phyloP scores from a whole-genome alignment of 2,113 vertebrate genomes.

The Laticauda laticaudata region DNA sequence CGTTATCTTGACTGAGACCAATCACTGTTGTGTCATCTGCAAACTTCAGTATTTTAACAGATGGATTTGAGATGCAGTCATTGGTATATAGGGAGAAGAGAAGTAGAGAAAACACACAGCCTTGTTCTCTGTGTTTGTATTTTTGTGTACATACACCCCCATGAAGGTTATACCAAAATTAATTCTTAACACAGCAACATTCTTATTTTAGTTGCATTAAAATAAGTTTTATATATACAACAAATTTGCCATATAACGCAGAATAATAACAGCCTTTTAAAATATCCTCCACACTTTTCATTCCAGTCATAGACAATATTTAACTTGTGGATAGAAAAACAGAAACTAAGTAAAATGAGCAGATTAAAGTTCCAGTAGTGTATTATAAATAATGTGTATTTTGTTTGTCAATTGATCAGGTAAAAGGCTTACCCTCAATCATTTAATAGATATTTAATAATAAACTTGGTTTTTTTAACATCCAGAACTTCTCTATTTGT shows the following conservation, averaged over 20 bases:
- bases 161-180: background rate
- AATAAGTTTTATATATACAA: background rate
- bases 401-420: conserved; percentile 13
- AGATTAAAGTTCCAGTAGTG: conserved; percentile 3
- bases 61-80: too few relatives aligned
- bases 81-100: too few relatives aligned
- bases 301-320: background rate
- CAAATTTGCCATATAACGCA: background rate
- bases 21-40: too few relatives aligned
- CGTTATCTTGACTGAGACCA: too few relatives aligned
- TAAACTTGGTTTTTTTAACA: conserved; percentile 40
- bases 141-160: background rate
- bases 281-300: background rate
- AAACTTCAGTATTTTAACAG: too few relatives aligned
- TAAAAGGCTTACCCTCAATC: conserved; percentile 45
- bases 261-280: background rate
- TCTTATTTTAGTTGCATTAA: background rate
- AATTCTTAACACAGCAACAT: background rate
- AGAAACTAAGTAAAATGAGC: background rate
- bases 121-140: background rate
- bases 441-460: conserved; percentile 36
- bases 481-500: background rate
- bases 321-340: background rate
- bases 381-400: background rate
- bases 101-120: too few relatives aligned